phyloP scores from a whole-genome alignment of 2,113 vertebrate genomes.

The Lagopus leucura region DNA sequence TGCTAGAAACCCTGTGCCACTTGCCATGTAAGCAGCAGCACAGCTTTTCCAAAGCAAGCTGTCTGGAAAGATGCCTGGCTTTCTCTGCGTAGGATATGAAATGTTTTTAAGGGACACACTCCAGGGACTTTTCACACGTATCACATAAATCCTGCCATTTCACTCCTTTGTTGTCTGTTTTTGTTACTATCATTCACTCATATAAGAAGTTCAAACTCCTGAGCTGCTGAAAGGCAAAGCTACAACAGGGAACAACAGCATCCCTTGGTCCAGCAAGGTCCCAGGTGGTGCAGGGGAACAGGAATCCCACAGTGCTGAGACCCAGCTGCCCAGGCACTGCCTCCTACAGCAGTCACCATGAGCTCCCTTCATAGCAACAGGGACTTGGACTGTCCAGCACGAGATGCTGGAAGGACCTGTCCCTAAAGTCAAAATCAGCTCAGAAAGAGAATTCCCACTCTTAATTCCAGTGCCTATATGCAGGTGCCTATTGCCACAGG shows the following conservation, averaged over 20 bases:
- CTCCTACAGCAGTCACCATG: not conserved
- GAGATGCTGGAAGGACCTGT: not conserved
- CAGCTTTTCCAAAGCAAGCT: not conserved
- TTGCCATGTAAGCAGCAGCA: not conserved
- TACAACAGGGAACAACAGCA: not conserved
- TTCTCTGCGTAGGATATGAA: not conserved
- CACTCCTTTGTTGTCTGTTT: not conserved
- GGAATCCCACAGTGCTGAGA: too few species aligned
- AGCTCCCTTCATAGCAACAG: not conserved
- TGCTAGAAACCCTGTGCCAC: not conserved
- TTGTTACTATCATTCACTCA: not conserved
- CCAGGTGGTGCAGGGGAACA: not conserved
- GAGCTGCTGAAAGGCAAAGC: not conserved
- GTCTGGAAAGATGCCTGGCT: not conserved
- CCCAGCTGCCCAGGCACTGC: not conserved
- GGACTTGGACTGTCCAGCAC: not conserved
- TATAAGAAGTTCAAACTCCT: fast-evolving
- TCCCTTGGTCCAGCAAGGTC: not conserved
- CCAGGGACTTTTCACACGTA: not conserved
- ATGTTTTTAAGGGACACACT: not conserved
- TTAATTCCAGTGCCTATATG: not conserved
- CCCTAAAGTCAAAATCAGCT: not conserved
- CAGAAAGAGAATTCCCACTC: not conserved
- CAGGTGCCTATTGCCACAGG: not conserved
- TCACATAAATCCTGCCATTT: not conserved